Percentiles rank a stretch among this genome's conserved stretches.
Conservation (phyloP, 2,113 vertebrate genomes). For the Eidolon helvum region DNA sequence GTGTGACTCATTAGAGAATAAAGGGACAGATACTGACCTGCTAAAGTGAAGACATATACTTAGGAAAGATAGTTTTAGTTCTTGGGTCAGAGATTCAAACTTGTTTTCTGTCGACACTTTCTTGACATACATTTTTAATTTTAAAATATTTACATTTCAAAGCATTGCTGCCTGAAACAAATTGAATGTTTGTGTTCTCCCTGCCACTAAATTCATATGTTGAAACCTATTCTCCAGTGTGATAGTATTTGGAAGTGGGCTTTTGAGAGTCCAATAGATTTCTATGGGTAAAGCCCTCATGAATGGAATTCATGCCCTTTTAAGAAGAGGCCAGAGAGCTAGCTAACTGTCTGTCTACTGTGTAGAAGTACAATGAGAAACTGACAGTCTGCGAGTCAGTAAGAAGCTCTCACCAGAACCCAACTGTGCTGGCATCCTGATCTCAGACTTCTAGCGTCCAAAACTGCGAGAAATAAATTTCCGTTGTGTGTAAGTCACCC, state of each 20-base stretch:
- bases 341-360: background rate
- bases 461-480: background rate
- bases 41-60: background rate
- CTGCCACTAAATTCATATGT: background rate
- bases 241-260: background rate
- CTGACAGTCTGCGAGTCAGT: background rate
- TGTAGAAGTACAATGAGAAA: background rate
- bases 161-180: background rate
- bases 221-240: background rate
- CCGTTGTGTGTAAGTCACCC: background rate
- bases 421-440: background rate
- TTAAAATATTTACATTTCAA: background rate
- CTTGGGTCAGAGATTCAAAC: slow-evolving; percentile 11
- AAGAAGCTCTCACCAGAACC: background rate
- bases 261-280: background rate
- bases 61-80: background rate
- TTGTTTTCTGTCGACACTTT: slow-evolving; percentile 14
- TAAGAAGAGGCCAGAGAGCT: background rate
- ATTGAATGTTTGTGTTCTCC: background rate
- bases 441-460: background rate
- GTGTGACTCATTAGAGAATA: background rate
- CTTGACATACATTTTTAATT: slow-evolving; percentile 16
- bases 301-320: background rate
- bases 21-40: background rate
- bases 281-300: background rate